phyloP scores from a whole-genome alignment of 2,888 invertebrate species.

The Luffia ferchaultella region DNA sequence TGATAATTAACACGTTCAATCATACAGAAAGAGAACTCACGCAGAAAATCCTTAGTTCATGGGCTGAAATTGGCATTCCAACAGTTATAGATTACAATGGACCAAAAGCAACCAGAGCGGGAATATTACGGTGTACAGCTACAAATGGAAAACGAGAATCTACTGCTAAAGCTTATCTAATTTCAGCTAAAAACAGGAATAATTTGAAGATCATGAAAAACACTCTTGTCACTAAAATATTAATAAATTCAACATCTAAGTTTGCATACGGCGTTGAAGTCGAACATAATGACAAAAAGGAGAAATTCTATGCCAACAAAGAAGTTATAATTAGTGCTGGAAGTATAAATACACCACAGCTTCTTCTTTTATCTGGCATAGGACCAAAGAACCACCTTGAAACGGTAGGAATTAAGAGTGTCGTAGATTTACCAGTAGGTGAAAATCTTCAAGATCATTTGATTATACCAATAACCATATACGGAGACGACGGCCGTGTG shows the following conservation, averaged over 20 bases:
- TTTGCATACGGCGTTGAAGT: conserved; percentile 41
- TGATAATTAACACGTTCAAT: conserved; percentile 1
- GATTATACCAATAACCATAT: conserved; percentile 36
- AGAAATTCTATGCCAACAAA: conserved; percentile 26
- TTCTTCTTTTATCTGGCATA: conserved; percentile 59
- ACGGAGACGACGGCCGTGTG: conserved; percentile 25
- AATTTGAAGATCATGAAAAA: conserved; percentile 48
- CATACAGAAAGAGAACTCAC: background rate
- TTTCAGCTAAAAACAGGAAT: conserved; percentile 21
- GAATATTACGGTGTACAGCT: conserved; percentile 46
- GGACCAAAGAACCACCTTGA: conserved; percentile 42
- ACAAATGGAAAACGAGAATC: conserved; percentile 51
- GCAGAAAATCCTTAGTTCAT: conserved; percentile 2
- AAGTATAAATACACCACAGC: conserved; percentile 51
- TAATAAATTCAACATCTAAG: conserved; percentile 44
- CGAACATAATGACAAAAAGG: conserved; percentile 23
- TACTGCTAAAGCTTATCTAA: conserved; percentile 51
- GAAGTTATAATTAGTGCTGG: conserved; percentile 60
- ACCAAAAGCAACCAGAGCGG: conserved; percentile 46
- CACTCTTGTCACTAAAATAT: conserved; percentile 50
- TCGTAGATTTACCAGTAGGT: conserved; percentile 54
- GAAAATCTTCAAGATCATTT: conserved; percentile 62
- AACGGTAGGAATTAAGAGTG: conserved; percentile 32
- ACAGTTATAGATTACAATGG: conserved; percentile 42
- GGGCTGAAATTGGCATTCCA: conserved; percentile 39